Conservation (phyloP, 2,113 vertebrate genomes). For the Tragelaphus strepsiceros region DNA sequence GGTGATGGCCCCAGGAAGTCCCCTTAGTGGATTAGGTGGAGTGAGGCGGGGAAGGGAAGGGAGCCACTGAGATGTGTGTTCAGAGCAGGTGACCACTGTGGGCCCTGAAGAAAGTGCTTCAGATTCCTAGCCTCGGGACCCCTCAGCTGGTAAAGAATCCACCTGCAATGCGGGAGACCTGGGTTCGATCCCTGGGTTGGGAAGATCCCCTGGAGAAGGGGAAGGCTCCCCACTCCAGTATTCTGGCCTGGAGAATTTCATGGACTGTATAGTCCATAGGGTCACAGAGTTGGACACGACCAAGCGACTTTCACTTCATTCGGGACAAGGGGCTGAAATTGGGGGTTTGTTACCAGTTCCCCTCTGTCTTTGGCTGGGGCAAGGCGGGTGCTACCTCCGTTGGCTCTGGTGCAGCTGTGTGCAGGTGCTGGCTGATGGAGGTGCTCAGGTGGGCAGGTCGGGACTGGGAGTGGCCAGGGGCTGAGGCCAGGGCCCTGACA, state of each 20-base stretch:
- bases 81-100: not conserved
- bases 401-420: not conserved
- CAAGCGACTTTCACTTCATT: not conserved
- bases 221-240: not conserved
- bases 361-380: not conserved
- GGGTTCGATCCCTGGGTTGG: not conserved
- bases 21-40: not conserved
- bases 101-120: not conserved
- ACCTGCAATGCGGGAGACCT: not conserved
- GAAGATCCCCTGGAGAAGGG: too few species aligned
- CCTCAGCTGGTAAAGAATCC: not conserved
- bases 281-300: rapidly evolving
- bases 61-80: not conserved
- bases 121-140: not conserved
- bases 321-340: rapidly evolving
- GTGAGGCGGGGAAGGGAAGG: not conserved
- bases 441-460: not conserved
- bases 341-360: not conserved
- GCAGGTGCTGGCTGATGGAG: not conserved
- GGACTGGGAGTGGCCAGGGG: not conserved
- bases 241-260: not conserved
- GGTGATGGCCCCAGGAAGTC: not conserved
- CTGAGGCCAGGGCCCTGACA: not conserved
- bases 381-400: rapidly evolving
- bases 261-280: not conserved